phyloP scores from a whole-genome alignment of 2,888 invertebrate species.

The Drosophila lutescens region DNA sequence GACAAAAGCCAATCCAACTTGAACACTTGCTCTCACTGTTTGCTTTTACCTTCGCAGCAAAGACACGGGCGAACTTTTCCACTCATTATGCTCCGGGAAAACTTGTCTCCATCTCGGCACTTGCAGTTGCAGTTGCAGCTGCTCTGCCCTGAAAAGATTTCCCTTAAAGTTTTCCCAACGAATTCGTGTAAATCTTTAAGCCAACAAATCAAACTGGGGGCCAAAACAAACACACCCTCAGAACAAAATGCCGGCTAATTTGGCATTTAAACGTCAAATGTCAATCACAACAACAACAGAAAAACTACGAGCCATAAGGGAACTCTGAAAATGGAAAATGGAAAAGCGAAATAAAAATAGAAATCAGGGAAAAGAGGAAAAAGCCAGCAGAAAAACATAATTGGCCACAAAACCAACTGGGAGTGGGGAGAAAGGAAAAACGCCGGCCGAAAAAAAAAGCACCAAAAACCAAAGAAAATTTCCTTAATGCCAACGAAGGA shows the following conservation, averaged over 20 bases:
- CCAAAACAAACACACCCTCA: conserved; percentile 26
- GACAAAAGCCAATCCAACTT: not conserved
- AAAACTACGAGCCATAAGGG: conserved; percentile 10
- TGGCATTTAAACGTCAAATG: conserved; percentile 79
- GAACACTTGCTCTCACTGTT: not conserved
- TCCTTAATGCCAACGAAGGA: conserved; percentile 33
- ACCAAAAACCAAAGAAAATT: conserved; percentile 32
- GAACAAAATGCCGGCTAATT: conserved; percentile 68
- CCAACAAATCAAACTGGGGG: conserved; percentile 14
- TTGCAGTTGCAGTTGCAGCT: conserved; percentile 33
- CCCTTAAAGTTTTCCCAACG: conserved; percentile 12
- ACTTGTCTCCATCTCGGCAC: conserved; percentile 42
- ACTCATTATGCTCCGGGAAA: conserved; percentile 62
- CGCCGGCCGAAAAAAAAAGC: conserved; percentile 13
- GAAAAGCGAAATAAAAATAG: conserved; percentile 44
- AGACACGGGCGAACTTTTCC: conserved; percentile 43
- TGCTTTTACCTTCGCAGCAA: conserved; percentile 5
- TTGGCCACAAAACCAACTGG: conserved; percentile 30
- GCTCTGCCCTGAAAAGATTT: conserved; percentile 43
- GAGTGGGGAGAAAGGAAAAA: not conserved
- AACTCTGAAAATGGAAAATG: conserved; percentile 41
- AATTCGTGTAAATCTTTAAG: conserved; percentile 47
- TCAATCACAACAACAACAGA: conserved; percentile 64
- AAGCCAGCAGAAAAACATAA: conserved; percentile 39
- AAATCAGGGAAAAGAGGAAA: conserved; percentile 23